phyloP scores from a whole-genome alignment of 2,113 vertebrate species.

The Orthonyx spaldingii region DNA sequence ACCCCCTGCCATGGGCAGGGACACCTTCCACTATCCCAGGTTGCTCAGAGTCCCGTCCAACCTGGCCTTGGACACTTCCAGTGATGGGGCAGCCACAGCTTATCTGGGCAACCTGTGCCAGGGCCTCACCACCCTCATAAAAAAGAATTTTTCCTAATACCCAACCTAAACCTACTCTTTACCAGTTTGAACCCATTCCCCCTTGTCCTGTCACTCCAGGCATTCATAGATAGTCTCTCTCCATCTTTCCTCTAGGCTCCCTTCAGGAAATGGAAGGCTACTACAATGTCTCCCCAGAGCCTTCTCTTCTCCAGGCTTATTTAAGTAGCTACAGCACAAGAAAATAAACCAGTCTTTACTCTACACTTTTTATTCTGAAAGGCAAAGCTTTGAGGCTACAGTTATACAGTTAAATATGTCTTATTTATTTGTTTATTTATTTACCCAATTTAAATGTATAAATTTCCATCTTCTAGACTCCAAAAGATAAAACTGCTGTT shows the following conservation, averaged over 20 bases:
- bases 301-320: not conserved
- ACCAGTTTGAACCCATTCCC: not conserved
- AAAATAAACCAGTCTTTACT: not conserved
- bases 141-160: not conserved
- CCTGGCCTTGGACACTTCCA: not conserved
- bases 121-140: rapidly evolving
- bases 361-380: not conserved
- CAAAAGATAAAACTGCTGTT: not conserved
- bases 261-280: not conserved
- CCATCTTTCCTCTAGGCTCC: not conserved
- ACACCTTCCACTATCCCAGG: rapidly evolving
- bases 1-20: not conserved
- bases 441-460: not conserved
- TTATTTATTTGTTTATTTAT: too few relatives aligned
- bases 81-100: rapidly evolving
- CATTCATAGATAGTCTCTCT: not conserved
- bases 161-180: rapidly evolving
- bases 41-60: not conserved
- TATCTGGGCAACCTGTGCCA: not conserved
- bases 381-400: not conserved
- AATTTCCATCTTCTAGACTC: not conserved
- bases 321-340: not conserved
- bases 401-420: not conserved
- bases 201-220: not conserved
- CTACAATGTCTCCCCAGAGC: not conserved